These are phyloP conservation scores for Poecilobothrus nobilitatus DNA, from an alignment of 2,888 invertebrate species.

Conservation along the genomic window DNA sequence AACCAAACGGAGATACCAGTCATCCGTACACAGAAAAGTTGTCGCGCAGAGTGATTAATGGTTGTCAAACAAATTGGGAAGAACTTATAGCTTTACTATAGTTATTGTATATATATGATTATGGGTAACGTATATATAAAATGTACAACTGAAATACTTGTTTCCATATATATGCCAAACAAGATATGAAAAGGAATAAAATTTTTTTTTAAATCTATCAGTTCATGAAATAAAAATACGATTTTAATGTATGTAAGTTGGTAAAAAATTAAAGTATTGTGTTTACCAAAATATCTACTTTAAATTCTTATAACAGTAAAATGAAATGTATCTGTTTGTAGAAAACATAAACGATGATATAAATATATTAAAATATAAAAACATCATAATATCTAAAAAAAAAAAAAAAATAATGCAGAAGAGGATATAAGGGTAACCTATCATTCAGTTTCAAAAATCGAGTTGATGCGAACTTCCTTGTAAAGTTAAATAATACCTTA, in stretches of 20 bases:
- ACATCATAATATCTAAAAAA: background rate
- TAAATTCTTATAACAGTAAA: background rate
- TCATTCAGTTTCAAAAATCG: background rate
- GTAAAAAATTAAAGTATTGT: background rate
- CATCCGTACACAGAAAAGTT: constrained; percentile 34
- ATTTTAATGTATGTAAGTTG: background rate
- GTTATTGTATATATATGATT: background rate
- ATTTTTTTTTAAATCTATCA: background rate
- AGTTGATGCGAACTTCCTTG: background rate
- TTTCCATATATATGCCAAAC: background rate
- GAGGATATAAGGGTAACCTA: background rate
- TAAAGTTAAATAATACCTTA: background rate
- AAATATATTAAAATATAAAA: background rate
- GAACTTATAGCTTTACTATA: constrained; percentile 12
- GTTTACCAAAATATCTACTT: background rate
- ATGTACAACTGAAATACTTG: too few species aligned
- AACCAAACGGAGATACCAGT: constrained; percentile 30
- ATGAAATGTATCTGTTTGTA: background rate
- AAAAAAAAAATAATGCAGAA: background rate
- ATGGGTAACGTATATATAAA: background rate
- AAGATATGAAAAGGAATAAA: background rate
- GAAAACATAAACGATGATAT: background rate
- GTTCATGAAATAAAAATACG: too few species aligned
- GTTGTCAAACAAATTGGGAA: constrained; percentile 38
- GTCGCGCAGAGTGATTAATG: constrained; percentile 38